Base-by-base conservation (phyloP, 2,797 vertebrate genomes). In the Diplodus sargus region DNA sequence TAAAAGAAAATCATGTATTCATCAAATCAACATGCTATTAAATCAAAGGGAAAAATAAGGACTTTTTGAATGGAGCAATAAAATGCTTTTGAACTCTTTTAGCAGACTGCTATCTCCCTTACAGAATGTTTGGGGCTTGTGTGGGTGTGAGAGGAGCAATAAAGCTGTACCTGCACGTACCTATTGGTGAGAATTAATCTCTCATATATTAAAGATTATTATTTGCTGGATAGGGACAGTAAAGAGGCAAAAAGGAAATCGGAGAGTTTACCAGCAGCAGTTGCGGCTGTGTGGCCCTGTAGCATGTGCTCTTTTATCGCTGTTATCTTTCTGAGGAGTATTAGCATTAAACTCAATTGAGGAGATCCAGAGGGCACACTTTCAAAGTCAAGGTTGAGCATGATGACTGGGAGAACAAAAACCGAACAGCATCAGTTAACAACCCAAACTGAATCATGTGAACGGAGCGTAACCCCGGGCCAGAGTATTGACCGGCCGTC, bases 401-500 rank as follows among this genome's bases (percentile, higher is more conserved):
- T 6, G 18, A 48, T 43, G 18, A 63, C 58, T 49, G 57, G 14
- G 56, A 72, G 30, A 82, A 82, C 47, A 78, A 78, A 82, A 78
- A 56, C 25, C 63, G 61, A 76, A 61, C 60, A 53, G 42, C 62
- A 70, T 69, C 67, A 70, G 66, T 76, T 56, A 71, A 79, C 67
- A 77, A 47, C 71, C 45, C 59, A 71, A 83, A 78, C 39, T 58
- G 77, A 84, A 85, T 80, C 64, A 73, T 79, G 74, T 56, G 85
- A 90, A 81, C 43, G 34, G 60, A 82, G 86, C 42, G 23, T 81
- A 80, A 86, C 84, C 79, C 79, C 22, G 74, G 72, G 71, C 82
- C 77, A 28, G 28, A 52, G 69, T 91, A 92, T 92, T 73, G 94
- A 93, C 88, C 56, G 69, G 52, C 85, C 30, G 20, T 58, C 70